A percentile compares a stretch with the other conserved stretches of the same genome.
phyloP scores from a whole-genome alignment of 2,888 invertebrate genomes.

The Pimpla rufipes region DNA sequence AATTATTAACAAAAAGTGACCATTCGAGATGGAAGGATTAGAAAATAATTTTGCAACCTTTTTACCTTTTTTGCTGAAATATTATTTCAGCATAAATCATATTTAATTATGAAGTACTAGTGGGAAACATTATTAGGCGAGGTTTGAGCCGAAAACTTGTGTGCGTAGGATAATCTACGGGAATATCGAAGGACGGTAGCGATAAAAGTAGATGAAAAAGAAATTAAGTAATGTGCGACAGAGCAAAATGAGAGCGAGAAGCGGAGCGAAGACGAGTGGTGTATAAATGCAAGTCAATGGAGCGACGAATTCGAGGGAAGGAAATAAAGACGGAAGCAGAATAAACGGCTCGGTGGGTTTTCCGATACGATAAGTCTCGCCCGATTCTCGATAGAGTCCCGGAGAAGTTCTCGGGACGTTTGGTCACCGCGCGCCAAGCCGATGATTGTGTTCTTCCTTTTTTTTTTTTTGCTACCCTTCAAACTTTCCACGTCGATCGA shows the following conservation, averaged over 20 bases:
- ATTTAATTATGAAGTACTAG: too few species aligned
- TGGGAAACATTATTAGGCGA: not conserved
- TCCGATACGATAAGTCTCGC: slow-evolving; percentile 81
- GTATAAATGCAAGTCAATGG: slow-evolving; percentile 82
- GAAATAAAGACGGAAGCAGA: slow-evolving; percentile 82
- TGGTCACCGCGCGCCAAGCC: slow-evolving; percentile 21
- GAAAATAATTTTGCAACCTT: not conserved
- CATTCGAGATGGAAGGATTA: too few species aligned
- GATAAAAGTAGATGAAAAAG: slow-evolving; percentile 42
- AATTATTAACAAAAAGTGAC: too few species aligned
- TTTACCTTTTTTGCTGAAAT: not conserved
- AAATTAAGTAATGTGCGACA: slow-evolving; percentile 64
- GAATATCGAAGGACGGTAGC: not conserved
- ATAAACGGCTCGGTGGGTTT: slow-evolving; percentile 81
- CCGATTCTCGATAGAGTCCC: slow-evolving; percentile 61
- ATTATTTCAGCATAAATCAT: too few species aligned
- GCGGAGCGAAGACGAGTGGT: slow-evolving; percentile 69
- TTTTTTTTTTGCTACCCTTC: slow-evolving; percentile 24
- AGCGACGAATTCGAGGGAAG: slow-evolving; percentile 78
- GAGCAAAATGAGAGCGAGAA: slow-evolving; percentile 53
- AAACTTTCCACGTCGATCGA: slow-evolving; percentile 56
- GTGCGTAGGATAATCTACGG: not conserved
- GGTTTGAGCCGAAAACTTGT: not conserved
- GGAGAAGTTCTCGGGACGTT: slow-evolving; percentile 31
- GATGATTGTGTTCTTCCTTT: slow-evolving; percentile 15